phyloP scores from a whole-genome alignment of 2,888 invertebrate species.

The Salticus scenicus region DNA sequence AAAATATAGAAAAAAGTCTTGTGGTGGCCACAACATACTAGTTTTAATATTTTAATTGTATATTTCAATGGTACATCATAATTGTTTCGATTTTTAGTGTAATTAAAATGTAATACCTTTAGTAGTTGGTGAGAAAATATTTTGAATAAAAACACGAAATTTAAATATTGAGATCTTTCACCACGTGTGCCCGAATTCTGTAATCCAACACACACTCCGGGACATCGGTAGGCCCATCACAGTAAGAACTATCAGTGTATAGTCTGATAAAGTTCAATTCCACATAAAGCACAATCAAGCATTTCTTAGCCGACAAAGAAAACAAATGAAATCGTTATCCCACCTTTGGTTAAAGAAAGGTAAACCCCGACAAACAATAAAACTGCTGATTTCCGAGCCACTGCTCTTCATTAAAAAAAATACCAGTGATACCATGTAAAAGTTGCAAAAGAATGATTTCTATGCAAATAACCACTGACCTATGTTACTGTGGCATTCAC shows the following conservation, averaged over 20 bases:
- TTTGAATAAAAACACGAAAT: too few species aligned
- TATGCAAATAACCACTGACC: neutral
- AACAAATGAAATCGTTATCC: neutral
- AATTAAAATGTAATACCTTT: too few species aligned
- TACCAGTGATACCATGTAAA: neutral
- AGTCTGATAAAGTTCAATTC: neutral
- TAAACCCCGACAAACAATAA: neutral
- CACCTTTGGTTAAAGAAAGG: neutral
- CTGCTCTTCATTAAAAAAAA: neutral
- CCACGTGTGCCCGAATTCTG: too few species aligned
- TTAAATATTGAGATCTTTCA: too few species aligned
- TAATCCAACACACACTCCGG: too few species aligned
- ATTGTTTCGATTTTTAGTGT: too few species aligned
- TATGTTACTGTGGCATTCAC: neutral
- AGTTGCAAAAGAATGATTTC: neutral
- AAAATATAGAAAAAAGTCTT: too few species aligned
- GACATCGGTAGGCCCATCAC: neutral
- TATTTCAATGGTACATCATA: too few species aligned
- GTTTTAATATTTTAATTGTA: too few species aligned
- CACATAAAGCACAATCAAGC: too few species aligned
- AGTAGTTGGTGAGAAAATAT: too few species aligned
- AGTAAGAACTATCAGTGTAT: neutral
- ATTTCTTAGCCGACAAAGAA: neutral
- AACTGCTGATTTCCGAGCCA: neutral
- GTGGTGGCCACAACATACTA: too few species aligned